Evolutionary conservation across 1,140 invertebrate genomes (phyloP), one percentile per base, ranked within the genome.

Genomic region (Ips typographus): DNA sequence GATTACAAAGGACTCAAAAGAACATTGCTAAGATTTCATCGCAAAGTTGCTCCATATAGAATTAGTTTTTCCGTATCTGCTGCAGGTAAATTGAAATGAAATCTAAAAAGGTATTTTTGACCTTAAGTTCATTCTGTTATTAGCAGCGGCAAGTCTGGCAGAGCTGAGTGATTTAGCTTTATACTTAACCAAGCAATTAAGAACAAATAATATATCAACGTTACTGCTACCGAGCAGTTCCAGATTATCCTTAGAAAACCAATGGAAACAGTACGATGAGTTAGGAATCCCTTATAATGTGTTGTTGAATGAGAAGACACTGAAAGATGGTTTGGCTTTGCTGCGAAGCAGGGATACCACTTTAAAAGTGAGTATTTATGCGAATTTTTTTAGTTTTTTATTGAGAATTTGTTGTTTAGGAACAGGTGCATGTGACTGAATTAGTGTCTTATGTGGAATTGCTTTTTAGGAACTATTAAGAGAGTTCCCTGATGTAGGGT

Each of bases 281-380:
- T 75, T 87, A 64, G 87, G 87, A 3, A 81, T 93, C 4, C 87
- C 90, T n/a, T 92, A 89, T 74, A 85, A 86, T 65, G 79, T 91
- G 47, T 80, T 88, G 2, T 77, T 93, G 7, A 84, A 87, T 77
- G 84, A 86, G 61, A 82, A 81, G 44, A 89, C 89, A 62, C 80
- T 94, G 2, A 84, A 85, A 72, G 87, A 85, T 81, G 93, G 92
- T n/a, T 85, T 94, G 68, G 80, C 90, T 66, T 80, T 84, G 72
- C 78, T 95, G 67, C 82, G 89, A 43, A 91, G 84, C 76, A 84
- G 91, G 71, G 90, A 90, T 74, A 94, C 92, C 2, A 90, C 89
- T 65, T 80, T 92, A 41, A 82, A 84, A 78, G 85, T 84, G 77
- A 53, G 53, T 47, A 40, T 57, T 7, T 70, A 71, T 68, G 39